These are phyloP conservation scores for Drosophila meridionalis DNA, from an alignment of 2,888 invertebrate genomes.

Conservation along the genomic window DNA sequence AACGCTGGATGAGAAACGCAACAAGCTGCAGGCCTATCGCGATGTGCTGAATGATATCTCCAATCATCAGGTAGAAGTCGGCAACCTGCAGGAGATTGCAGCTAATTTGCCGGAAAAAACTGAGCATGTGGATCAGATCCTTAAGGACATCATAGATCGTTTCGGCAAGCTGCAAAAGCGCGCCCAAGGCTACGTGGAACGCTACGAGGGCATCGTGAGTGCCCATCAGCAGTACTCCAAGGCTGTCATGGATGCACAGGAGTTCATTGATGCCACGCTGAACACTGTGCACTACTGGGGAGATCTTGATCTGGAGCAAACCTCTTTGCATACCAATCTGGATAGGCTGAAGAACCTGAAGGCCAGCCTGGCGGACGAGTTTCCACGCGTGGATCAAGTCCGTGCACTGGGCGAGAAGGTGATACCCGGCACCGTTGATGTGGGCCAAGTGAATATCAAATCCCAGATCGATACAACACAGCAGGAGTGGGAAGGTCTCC, in stretches of 20 bases:
- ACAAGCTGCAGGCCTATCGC: conserved; percentile 93
- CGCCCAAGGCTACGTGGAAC: conserved; percentile 91
- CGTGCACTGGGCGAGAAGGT: conserved; percentile 95
- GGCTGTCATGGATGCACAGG: conserved; percentile 93
- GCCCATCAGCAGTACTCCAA: conserved; percentile 95
- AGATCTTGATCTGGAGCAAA: conserved; percentile 92
- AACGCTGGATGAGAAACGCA: conserved; percentile 95
- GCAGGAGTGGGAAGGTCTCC: conserved; percentile 94
- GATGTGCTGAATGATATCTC: conserved; percentile 92
- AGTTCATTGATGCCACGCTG: conserved; percentile 94
- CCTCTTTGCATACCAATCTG: conserved; percentile 93
- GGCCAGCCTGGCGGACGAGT: conserved; percentile 93
- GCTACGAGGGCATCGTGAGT: conserved; percentile 94
- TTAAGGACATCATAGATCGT: conserved; percentile 89
- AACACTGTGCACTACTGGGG: conserved; percentile 93
- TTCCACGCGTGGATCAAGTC: conserved; percentile 92
- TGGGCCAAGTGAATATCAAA: conserved; percentile 93
- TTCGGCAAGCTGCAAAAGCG: conserved; percentile 90
- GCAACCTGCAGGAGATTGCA: conserved; percentile 92
- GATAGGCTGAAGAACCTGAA: conserved; percentile 93
- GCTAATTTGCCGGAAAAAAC: conserved; percentile 92
- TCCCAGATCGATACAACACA: conserved; percentile 95
- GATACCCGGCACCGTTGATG: conserved; percentile 93
- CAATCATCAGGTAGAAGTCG: conserved; percentile 93
- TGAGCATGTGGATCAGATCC: conserved; percentile 90